Conservation (phyloP, 2,888 invertebrate genomes). For the Bembecia ichneumoniformis region DNA sequence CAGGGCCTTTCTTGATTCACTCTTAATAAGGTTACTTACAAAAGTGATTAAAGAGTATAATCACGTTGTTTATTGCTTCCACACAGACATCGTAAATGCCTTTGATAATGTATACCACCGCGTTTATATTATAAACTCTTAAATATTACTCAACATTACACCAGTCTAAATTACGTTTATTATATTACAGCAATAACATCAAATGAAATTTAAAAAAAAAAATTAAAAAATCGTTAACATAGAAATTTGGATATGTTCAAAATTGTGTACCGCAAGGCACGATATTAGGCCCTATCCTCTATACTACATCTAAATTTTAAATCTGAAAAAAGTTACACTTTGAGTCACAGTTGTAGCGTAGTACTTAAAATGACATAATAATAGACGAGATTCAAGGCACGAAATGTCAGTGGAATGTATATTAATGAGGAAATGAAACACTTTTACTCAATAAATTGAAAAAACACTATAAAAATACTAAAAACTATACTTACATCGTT, state of each 20-base stretch:
- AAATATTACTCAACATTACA: neutral
- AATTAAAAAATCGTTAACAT: too few relatives aligned
- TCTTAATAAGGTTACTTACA: too few relatives aligned
- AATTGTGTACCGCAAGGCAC: constrained; percentile 32
- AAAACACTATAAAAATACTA: too few relatives aligned
- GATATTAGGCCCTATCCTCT: constrained; percentile 22
- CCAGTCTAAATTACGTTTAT: too few relatives aligned
- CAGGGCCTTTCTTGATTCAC: too few relatives aligned
- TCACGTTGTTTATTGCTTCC: too few relatives aligned
- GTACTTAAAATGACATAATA: constrained; percentile 2
- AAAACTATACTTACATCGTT: neutral
- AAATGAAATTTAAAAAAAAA: neutral
- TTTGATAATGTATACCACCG: neutral
- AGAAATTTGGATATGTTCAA: constrained; percentile 5
- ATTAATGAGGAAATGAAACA: too few relatives aligned
- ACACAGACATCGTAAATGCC: neutral
- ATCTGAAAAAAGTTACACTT: too few relatives aligned
- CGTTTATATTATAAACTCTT: neutral
- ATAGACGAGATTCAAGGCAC: constrained; percentile 21
- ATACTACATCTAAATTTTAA: neutral
- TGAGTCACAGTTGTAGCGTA: too few relatives aligned
- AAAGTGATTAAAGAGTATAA: too few relatives aligned
- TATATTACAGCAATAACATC: neutral
- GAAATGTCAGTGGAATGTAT: constrained; percentile 18
- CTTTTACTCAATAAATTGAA: too few relatives aligned